Evolutionary conservation across 1,140 invertebrate species (phyloP), one percentile per base, ranked within the genome.

Genomic region (Brachionus sp.): DNA sequence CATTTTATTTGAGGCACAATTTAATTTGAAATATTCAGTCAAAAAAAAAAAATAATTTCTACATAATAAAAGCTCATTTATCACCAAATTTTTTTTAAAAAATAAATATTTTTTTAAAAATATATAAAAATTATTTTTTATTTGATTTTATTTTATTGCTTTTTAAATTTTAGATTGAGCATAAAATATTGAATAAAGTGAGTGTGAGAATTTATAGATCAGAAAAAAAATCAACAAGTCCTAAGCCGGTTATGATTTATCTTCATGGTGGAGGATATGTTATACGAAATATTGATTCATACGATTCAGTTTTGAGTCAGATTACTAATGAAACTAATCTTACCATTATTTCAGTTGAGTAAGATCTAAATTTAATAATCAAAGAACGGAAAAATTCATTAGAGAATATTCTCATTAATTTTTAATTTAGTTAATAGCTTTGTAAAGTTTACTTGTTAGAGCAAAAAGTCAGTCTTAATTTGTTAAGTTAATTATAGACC

Each of bases 321-420:
- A 53, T 78, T n/a, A 25, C 37, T 6, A 57, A 80, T 9, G 39
- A 57, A 80, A 57, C 57, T 42, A 33, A 33, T 19, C 3, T 80
- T 29, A 29, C 23, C 6, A 53, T 80, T 9, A 42, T 66, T 12
- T 80, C 77, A 57, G 37, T 80, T 5, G 50, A 80, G 77, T 80
- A 44, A 57, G 50, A 16, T 33, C 6, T 19, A 12, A 33, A 53
- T n/a, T 29, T 16, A 78, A 29, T 33, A 37, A 50, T 13, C 1
- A 50, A 78, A 53, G n/a, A n/a, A n/a, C n/a, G n/a, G n/a, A n/a
- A n/a, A n/a, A n/a, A n/a, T n/a, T n/a, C n/a, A n/a, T n/a, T n/a
- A n/a, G n/a, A n/a, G n/a, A n/a, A n/a, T n/a, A n/a, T n/a, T n/a
- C n/a, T n/a, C n/a, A n/a, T n/a, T n/a, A n/a, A n/a, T n/a, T n/a